phyloP scores from a whole-genome alignment of 2,797 vertebrate species.

The Gallinago nigripennis region DNA sequence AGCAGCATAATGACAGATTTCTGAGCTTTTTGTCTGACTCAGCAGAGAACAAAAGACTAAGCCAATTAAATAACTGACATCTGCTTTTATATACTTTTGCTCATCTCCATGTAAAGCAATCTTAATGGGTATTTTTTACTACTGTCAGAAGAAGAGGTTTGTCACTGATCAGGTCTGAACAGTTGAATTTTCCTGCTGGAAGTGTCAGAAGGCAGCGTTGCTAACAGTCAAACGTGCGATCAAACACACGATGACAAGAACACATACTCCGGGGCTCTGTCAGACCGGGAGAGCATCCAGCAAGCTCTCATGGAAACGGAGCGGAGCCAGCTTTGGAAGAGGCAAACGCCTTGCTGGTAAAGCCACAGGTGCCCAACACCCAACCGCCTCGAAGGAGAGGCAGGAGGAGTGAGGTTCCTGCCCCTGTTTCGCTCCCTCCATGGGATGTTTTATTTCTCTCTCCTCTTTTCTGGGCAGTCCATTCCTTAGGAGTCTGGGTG shows the following conservation, averaged over 20 bases:
- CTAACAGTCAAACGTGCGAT: neutral
- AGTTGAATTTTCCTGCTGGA: neutral
- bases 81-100: neutral
- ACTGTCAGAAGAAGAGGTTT: neutral
- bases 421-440: neutral
- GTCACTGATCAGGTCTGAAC: neutral
- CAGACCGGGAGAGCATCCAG: neutral
- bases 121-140: neutral
- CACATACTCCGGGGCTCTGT: neutral
- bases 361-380: neutral
- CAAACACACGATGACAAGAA: neutral
- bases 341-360: neutral
- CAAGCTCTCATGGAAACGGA: neutral
- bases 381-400: neutral
- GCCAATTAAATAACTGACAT: neutral
- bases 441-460: neutral
- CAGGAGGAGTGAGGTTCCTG: neutral
- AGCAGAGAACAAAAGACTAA: conserved; percentile 35
- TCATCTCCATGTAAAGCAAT: neutral
- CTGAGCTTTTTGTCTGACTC: conserved; percentile 30
- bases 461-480: neutral
- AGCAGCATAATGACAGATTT: neutral
- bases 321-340: neutral
- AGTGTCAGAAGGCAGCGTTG: neutral
- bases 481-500: neutral